Base-by-base conservation (phyloP, 2,113 vertebrate genomes). In the Geococcyx californianus region DNA sequence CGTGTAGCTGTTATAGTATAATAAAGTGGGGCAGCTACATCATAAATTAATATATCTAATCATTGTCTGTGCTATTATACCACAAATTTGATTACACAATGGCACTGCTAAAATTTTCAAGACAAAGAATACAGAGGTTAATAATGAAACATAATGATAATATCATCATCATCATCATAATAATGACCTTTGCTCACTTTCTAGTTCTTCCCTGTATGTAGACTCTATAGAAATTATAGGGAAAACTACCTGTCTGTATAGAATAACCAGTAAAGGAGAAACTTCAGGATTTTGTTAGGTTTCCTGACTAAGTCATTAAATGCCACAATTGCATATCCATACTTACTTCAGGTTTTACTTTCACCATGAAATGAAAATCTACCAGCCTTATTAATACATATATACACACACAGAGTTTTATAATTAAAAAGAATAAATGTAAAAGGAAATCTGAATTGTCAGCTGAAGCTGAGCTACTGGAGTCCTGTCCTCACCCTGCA, bases 331-430 rank as follows among this genome's bases (percentile, higher is more conserved):
- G 2, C 7, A 7, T 33, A 10, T 19, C 6, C 13, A 4, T 34
- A 55, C 25, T 36, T 40, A 20, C 10, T n/a, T 52, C 42, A 69
- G 17, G 5, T 38, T 78, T 52, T 33, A 38, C 8, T 69, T 90
- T 64, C 56, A 84, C 56, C 31, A 45, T 64, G 13, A 73, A 64
- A 60, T 31, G 1, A 81, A 81, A 81, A 59, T 31, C 11, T 47
- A 60, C 7, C 8, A 45, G 3, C 5, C 1, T 45, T 73, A 20
- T 44, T 2, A 11, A 68, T 38, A 33, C 17, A 34, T 44, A 63
- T 11, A 18, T 7, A 72, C 16, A 49, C 6, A 29, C 23, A 25
- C 1, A 25, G 1, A 31, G 1, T 8, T 2, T 28, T 58, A 44
- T 18, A 11, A 17, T 31, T 11, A 64, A 34, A 23, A 45, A 47